Base-by-base conservation (phyloP, 2,797 vertebrate genomes). In the Neostethus bicornis region DNA sequence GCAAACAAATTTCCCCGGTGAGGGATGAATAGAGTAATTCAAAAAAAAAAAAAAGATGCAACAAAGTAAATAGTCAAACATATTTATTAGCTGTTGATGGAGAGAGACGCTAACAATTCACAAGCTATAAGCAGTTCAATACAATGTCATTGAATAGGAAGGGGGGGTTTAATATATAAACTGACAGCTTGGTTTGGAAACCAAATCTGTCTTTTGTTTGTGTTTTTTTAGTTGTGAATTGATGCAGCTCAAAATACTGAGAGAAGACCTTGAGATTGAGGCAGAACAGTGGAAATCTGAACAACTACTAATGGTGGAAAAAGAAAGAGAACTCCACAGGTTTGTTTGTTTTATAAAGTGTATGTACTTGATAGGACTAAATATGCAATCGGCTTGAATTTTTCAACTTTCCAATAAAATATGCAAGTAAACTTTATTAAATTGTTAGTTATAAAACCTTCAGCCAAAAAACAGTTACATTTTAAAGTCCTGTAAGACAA, bases 201-300 rank as follows among this genome's bases (percentile, higher is more conserved):
- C 13, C 32, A n/a, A 43, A 13, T 53, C 6, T 56, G n/a, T 43
- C 20, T 20, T 20, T 4, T 71, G 46, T 62, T 49, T 69, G 26
- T 74, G 23, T 74, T 37, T 54, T 89, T 25, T 44, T 59, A 92
- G 91, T 26, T 63, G 85, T 51, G 91, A 94, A 46, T 34, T 94
- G 31, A 88, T 75, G 51, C 85, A 84, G 68, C 50, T 93, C 54
- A 88, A 79, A 20, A 73, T 76, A 46, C 87, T 87, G 34, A 93
- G 85, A 70, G 74, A 91, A 4, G 77, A 91, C 37, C 8, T 90
- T 43, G 80, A 89, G 51, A 84, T 82, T 70, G 87, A 91, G 45
- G 77, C 90, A 8, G 86, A 92, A 31, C 80, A 37, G 7, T 54
- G 85, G 58, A 88, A 87, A 68, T 51, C 48, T 23, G 74, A 87